A percentile compares a stretch with the other conserved stretches of the same genome.
These are phyloP conservation scores for Phthorimaea operculella DNA, from an alignment of 1,140 invertebrate species.

Conservation along the genomic window DNA sequence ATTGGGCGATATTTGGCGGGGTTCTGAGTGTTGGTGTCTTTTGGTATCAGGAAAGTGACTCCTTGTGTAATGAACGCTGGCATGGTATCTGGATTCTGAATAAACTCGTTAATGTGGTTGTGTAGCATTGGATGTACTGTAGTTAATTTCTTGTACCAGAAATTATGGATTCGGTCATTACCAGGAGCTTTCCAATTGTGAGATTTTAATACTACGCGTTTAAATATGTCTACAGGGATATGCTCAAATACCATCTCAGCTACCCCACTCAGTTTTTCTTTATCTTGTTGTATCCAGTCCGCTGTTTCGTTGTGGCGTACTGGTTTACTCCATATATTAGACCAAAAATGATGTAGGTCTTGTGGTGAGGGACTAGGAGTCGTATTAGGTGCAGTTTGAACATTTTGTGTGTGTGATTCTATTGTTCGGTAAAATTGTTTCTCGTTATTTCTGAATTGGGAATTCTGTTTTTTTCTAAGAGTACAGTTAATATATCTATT, in stretches of 20 bases:
- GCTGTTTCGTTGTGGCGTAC: background rate
- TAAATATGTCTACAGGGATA: background rate
- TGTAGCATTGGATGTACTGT: background rate
- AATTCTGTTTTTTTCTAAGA: constrained; percentile 9
- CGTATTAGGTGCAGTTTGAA: too few species aligned
- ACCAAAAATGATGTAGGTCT: too few species aligned
- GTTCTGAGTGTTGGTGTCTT: constrained; percentile 5
- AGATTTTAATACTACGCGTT: constrained; percentile 1
- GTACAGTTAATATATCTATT: constrained; percentile 6
- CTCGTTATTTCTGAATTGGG: constrained; percentile 7
- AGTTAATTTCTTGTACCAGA: background rate
- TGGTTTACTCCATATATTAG: constrained; percentile 7
- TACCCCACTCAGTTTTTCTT: background rate
- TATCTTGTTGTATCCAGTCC: constrained; percentile 5
- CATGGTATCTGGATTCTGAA: background rate
- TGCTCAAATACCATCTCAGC: constrained; percentile 3
- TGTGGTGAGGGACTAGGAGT: too few species aligned
- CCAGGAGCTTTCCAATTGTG: too few species aligned
- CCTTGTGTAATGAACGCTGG: constrained; percentile 7
- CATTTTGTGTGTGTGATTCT: too few species aligned
- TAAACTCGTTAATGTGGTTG: constrained; percentile 7
- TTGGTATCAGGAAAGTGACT: constrained; percentile 4
- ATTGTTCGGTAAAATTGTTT: too few species aligned
- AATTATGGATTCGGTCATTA: too few species aligned
- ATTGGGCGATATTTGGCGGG: too few species aligned